phyloP scores from a whole-genome alignment of 2,113 vertebrate species.

The Hipposideros armiger region DNA sequence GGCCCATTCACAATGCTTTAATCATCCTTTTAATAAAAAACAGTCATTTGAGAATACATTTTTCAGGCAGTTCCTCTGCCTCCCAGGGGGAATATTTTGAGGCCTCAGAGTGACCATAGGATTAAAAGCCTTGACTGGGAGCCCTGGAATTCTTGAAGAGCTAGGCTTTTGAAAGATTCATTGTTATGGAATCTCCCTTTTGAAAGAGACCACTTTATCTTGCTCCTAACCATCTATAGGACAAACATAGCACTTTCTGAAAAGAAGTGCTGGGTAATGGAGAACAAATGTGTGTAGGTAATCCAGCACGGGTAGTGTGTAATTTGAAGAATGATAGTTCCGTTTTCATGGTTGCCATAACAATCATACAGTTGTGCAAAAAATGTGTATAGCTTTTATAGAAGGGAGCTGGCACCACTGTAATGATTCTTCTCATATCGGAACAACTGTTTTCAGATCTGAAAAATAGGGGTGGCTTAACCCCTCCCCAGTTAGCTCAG shows the following conservation, averaged over 20 bases:
- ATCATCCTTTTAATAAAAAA: slow-evolving; percentile 59
- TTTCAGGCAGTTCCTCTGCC: slow-evolving; percentile 79
- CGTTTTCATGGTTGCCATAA: slow-evolving; percentile 88
- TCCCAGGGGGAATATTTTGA: slow-evolving; percentile 78
- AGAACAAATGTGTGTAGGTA: slow-evolving; percentile 42
- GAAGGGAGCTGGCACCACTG: slow-evolving; percentile 82
- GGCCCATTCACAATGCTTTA: slow-evolving; percentile 70
- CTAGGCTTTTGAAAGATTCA: slow-evolving; percentile 79
- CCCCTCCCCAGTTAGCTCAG: slow-evolving; percentile 82
- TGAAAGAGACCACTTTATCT: slow-evolving; percentile 80
- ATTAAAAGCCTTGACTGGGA: slow-evolving; percentile 75
- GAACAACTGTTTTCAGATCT: slow-evolving; percentile 85
- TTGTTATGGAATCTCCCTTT: slow-evolving; percentile 79
- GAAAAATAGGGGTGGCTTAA: slow-evolving; percentile 85
- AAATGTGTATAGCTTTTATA: slow-evolving; percentile 84
- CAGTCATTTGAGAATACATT: slow-evolving; percentile 79
- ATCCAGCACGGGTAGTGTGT: slow-evolving; percentile 75
- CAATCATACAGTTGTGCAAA: slow-evolving; percentile 86
- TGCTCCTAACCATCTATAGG: slow-evolving; percentile 71
- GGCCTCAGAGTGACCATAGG: slow-evolving; percentile 52
- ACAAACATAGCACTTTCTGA: slow-evolving; percentile 78
- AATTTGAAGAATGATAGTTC: slow-evolving; percentile 82
- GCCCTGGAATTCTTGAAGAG: slow-evolving; percentile 79
- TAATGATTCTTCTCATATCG: slow-evolving; percentile 83
- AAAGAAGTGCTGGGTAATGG: slow-evolving; percentile 76